phyloP scores from a whole-genome alignment of 2,113 vertebrate genomes.

The Phycodurus eques region DNA sequence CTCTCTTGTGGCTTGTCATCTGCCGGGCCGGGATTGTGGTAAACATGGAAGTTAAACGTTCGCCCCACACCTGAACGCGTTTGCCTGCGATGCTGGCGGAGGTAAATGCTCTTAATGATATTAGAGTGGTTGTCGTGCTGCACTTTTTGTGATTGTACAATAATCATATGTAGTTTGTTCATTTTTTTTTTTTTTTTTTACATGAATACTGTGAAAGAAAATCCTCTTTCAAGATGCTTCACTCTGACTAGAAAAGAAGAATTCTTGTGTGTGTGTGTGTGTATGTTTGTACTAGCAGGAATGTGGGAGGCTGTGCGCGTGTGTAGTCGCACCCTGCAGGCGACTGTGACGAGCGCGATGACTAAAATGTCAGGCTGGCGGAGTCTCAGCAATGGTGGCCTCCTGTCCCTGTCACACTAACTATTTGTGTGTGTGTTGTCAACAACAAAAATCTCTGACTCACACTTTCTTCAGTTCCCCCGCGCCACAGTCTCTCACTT shows the following conservation, averaged over 20 bases:
- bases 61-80: constrained; percentile 5
- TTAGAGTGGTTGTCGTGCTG: constrained; percentile 30
- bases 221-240: neutral
- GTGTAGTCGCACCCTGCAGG: constrained; percentile 49
- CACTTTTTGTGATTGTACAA: constrained; percentile 44
- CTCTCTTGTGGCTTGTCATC: neutral
- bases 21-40: neutral
- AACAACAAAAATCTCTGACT: constrained; percentile 49
- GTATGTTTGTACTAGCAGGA: constrained; percentile 38
- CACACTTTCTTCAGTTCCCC: constrained; percentile 35
- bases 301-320: constrained; percentile 41
- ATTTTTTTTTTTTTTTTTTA: no score
- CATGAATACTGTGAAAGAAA: neutral
- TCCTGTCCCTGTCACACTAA: constrained; percentile 35
- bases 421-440: neutral
- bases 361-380: constrained; percentile 56
- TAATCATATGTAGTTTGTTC: constrained; percentile 39
- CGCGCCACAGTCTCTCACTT: neutral
- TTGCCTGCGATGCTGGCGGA: constrained; percentile 60
- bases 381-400: constrained; percentile 44
- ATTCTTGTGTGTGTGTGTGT: constrained; percentile 36
- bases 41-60: constrained; percentile 6
- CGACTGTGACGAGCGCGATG: constrained; percentile 36
- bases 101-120: constrained; percentile 43
- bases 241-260: constrained; percentile 24